These are phyloP conservation scores for Isotomurus palustris DNA, from an alignment of 2,888 invertebrate genomes.

Conservation along the genomic window DNA sequence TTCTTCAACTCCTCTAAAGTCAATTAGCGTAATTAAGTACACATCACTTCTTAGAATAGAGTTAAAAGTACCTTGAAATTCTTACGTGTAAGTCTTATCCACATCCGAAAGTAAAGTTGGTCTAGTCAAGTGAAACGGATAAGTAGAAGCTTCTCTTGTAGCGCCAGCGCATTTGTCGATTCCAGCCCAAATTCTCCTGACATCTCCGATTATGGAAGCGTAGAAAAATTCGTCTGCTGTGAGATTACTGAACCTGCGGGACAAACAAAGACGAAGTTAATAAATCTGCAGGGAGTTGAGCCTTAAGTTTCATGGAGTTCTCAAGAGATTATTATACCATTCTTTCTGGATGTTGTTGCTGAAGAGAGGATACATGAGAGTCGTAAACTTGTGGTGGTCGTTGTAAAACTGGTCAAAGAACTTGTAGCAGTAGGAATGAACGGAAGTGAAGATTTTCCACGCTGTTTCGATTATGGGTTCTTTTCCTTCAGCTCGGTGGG, in stretches of 20 bases:
- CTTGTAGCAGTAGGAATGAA: constrained; percentile 36
- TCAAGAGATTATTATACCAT: constrained; percentile 33
- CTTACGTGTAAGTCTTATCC: background rate
- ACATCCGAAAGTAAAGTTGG: constrained; percentile 1
- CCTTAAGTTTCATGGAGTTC: background rate
- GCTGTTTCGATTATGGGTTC: constrained; percentile 38
- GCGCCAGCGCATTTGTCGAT: constrained; percentile 21
- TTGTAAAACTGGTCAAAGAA: constrained; percentile 26
- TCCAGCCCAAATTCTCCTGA: constrained; percentile 9
- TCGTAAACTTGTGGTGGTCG: constrained; percentile 38
- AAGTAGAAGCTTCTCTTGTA: constrained; percentile 20
- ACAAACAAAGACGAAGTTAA: too few relatives aligned
- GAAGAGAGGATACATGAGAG: constrained; percentile 27
- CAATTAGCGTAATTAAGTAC: too few relatives aligned
- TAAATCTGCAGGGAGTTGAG: constrained; percentile 2
- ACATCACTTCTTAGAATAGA: too few relatives aligned
- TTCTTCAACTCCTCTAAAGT: too few relatives aligned
- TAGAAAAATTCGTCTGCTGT: constrained; percentile 12
- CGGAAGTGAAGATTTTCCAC: constrained; percentile 35
- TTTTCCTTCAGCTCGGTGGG: constrained; percentile 14
- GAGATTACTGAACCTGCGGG: constrained; percentile 12
- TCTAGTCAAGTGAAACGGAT: constrained; percentile 27
- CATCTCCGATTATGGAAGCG: constrained; percentile 16
- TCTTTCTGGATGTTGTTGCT: constrained; percentile 28
- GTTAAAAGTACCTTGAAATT: background rate